phyloP scores from a whole-genome alignment of 2,888 invertebrate genomes.

The Ichneumon xanthorius region DNA sequence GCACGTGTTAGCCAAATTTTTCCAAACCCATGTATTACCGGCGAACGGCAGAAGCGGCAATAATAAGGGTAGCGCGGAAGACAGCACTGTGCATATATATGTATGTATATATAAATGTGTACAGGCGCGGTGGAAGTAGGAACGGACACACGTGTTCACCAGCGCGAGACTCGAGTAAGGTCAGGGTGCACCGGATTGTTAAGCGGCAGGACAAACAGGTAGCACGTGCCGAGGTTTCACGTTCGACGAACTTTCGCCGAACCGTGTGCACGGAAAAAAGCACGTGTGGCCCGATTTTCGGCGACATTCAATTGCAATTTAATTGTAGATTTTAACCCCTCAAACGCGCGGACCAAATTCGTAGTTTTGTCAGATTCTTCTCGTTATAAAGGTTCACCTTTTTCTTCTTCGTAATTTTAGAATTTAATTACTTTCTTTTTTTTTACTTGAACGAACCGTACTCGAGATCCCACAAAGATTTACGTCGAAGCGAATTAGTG shows the following conservation, averaged over 20 bases:
- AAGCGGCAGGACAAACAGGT: slow-evolving; percentile 71
- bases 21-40: slow-evolving; percentile 32
- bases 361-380: too few species aligned
- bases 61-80: background rate
- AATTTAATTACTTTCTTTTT: too few species aligned
- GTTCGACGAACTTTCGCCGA: slow-evolving; percentile 20
- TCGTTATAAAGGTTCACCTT: too few species aligned
- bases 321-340: background rate
- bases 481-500: background rate
- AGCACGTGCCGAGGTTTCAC: slow-evolving; percentile 67
- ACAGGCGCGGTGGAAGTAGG: slow-evolving; percentile 32
- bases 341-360: too few species aligned
- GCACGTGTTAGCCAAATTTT: slow-evolving; percentile 76
- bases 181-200: slow-evolving; percentile 60
- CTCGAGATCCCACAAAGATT: too few species aligned
- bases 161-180: slow-evolving; percentile 60
- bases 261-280: background rate
- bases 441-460: too few species aligned
- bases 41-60: slow-evolving; percentile 43
- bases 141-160: slow-evolving; percentile 72
- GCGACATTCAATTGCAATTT: background rate
- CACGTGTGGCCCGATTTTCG: background rate
- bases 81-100: background rate
- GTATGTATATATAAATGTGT: slow-evolving; percentile 1
- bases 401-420: too few species aligned